Percentiles rank a stretch among this genome's conserved stretches.
phyloP scores from a whole-genome alignment of 2,888 invertebrate genomes.

The Temnothorax rugatulus region DNA sequence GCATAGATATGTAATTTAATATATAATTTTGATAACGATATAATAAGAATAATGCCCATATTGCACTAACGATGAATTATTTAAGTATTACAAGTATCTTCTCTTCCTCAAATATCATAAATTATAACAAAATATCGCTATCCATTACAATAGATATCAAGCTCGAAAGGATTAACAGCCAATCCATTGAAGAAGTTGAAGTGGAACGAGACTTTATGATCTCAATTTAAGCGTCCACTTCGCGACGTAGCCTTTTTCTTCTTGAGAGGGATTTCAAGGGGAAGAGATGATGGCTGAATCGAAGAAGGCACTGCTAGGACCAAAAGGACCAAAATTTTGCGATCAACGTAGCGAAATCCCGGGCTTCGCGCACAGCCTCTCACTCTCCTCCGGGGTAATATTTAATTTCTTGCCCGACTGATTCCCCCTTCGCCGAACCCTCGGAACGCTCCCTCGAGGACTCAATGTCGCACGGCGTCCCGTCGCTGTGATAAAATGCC shows the following conservation, averaged over 20 bases:
- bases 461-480: constrained; percentile 51
- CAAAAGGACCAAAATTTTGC: constrained; percentile 39
- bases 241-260: background rate
- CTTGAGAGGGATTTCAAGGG: constrained; percentile 1
- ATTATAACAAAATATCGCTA: background rate
- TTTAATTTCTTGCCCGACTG: constrained; percentile 84
- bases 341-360: background rate
- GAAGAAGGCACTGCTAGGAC: background rate
- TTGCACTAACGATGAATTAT: background rate
- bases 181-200: background rate
- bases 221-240: background rate
- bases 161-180: background rate
- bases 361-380: constrained; percentile 56
- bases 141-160: background rate
- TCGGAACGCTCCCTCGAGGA: constrained; percentile 69
- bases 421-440: constrained; percentile 74
- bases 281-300: background rate
- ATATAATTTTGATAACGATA: background rate
- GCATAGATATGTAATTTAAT: background rate
- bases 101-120: background rate
- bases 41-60: background rate
- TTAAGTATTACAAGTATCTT: background rate
- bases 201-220: background rate
- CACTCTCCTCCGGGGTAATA: constrained; percentile 78
- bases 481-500: constrained; percentile 77